A percentile compares a stretch with the other conserved stretches of the same genome.
These are phyloP conservation scores for Thalassophryne amazonica DNA, from an alignment of 2,797 vertebrate species.

Conservation along the genomic window DNA sequence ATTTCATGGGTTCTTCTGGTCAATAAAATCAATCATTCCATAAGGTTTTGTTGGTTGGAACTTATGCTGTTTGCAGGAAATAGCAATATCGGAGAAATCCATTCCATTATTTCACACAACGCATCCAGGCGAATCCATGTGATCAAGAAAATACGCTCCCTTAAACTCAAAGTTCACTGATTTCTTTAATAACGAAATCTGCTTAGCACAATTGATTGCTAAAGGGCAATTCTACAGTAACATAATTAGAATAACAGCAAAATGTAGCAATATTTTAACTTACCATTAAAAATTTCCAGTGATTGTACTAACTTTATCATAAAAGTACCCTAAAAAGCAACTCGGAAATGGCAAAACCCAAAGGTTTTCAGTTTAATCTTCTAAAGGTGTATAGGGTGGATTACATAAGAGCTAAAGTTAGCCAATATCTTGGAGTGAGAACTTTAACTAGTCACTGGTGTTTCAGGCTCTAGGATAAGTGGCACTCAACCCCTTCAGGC, in stretches of 20 bases:
- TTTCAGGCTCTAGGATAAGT: constrained; percentile 64
- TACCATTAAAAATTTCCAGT: too few species aligned
- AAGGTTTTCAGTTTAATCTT: constrained; percentile 38
- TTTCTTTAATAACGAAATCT: constrained; percentile 2
- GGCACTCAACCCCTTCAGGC: constrained; percentile 60
- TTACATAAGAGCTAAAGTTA: constrained; percentile 19
- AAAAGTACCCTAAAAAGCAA: constrained; percentile 2
- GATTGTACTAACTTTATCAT: too few species aligned
- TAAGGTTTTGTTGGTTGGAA: too few species aligned
- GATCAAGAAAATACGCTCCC: constrained; percentile 1
- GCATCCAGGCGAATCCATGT: neutral
- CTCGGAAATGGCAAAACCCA: constrained; percentile 38
- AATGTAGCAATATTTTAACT: too few species aligned
- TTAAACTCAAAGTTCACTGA: constrained; percentile 10
- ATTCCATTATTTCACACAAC: neutral
- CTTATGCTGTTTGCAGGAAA: too few species aligned
- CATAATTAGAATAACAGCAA: too few species aligned
- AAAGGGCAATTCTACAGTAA: neutral
- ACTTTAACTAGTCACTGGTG: constrained; percentile 16
- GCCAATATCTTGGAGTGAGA: constrained; percentile 32
- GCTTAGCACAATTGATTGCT: constrained; percentile 18
- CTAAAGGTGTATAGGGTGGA: constrained; percentile 45
- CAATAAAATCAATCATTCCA: too few species aligned
- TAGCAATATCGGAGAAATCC: too few species aligned
- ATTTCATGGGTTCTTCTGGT: too few species aligned